phyloP scores from a whole-genome alignment of 1,140 invertebrate species.

The Drosophila cardini region DNA sequence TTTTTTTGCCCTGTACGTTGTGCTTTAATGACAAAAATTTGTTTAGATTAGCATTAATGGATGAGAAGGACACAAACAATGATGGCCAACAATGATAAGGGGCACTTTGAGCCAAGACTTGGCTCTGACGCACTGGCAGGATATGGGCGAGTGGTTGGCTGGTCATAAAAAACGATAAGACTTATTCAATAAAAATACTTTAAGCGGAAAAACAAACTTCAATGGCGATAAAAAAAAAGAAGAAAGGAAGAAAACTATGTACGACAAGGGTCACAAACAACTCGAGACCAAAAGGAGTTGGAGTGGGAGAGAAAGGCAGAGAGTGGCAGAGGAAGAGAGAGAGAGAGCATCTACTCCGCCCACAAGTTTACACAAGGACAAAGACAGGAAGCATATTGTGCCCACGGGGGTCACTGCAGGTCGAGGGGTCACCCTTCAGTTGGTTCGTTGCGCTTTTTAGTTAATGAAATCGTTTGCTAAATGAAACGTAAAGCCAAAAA shows the following conservation, averaged over 20 bases:
- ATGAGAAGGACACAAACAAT: constrained; percentile 20
- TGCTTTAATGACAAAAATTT: constrained; percentile 80
- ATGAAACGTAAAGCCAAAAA: constrained; percentile 79
- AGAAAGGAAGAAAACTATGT: constrained; percentile 7
- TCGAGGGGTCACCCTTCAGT: constrained; percentile 30
- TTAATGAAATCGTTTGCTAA: constrained; percentile 84
- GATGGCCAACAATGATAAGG: constrained; percentile 31
- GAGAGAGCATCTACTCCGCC: constrained; percentile 37
- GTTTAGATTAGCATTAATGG: constrained; percentile 84
- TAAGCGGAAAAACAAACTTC: constrained; percentile 84
- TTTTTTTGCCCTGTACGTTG: constrained; percentile 1
- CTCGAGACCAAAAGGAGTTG: constrained; percentile 16
- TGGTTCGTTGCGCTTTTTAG: constrained; percentile 67
- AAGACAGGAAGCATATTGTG: constrained; percentile 61
- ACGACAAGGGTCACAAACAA: constrained; percentile 50
- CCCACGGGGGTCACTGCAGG: background rate
- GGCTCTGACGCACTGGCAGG: constrained; percentile 5
- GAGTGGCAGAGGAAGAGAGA: constrained; percentile 1
- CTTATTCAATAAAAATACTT: constrained; percentile 84
- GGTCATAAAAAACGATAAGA: constrained; percentile 81
- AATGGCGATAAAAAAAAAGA: constrained; percentile 69
- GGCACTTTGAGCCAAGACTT: background rate
- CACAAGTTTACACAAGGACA: constrained; percentile 52
- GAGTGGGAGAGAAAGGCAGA: background rate
- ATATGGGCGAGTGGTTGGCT: constrained; percentile 57